Conservation (phyloP, 2,797 vertebrate species). For the Notolabrus celidotus region DNA sequence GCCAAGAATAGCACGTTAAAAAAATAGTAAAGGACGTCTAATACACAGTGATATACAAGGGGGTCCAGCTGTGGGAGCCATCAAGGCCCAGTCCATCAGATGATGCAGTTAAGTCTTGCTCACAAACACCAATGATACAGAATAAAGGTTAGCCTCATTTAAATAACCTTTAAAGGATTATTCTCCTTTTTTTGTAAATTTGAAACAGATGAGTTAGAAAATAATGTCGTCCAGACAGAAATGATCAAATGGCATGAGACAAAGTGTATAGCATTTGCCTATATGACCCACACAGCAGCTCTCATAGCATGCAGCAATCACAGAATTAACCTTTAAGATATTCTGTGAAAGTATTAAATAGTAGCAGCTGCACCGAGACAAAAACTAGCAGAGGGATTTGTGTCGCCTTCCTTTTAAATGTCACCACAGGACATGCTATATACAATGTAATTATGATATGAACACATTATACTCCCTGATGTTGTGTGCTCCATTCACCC, state of each 20-base stretch:
- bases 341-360: slow-evolving; percentile 28
- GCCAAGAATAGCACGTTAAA: neutral
- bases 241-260: slow-evolving; percentile 3
- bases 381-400: slow-evolving; percentile 19
- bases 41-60: no score
- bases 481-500: slow-evolving; percentile 39
- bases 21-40: no score
- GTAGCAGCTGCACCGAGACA: slow-evolving; percentile 23
- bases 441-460: slow-evolving; percentile 56
- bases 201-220: neutral
- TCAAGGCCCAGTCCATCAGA: neutral
- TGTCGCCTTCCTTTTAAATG: slow-evolving; percentile 53
- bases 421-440: slow-evolving; percentile 49
- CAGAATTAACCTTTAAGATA: slow-evolving; percentile 55
- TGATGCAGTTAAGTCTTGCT: slow-evolving; percentile 12
- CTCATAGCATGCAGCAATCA: slow-evolving; percentile 23
- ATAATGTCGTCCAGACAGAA: neutral
- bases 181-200: neutral
- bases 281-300: slow-evolving; percentile 9
- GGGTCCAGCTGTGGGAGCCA: slow-evolving; percentile 30
- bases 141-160: slow-evolving; percentile 5
- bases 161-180: neutral
- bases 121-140: neutral
- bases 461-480: slow-evolving; percentile 37
- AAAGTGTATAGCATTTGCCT: neutral